Evolutionary conservation across 2,888 invertebrate species (phyloP).

Genomic region (Sepioteuthis lessoniana): DNA sequence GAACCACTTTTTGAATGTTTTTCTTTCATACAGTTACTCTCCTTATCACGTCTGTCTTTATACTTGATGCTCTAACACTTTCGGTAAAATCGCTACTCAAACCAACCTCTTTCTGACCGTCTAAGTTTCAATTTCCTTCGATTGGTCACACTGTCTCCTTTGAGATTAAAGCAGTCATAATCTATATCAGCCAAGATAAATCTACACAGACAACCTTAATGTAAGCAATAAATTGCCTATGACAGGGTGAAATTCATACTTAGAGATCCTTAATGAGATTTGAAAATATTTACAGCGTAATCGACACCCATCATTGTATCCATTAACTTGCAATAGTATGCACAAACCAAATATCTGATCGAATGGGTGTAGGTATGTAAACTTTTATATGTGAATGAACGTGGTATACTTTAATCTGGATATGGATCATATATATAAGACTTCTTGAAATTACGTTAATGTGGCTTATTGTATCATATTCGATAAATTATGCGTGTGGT

Average conservation of each 20-base stretch:
- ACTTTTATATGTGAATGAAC: not conserved
- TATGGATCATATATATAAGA: not conserved
- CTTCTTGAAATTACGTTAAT: no score
- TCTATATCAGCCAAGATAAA: not conserved
- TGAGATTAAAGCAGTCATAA: conserved; percentile 1
- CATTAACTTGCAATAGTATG: not conserved
- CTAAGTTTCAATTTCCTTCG: conserved; percentile 4
- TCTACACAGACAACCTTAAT: not conserved
- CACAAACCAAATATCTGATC: not conserved
- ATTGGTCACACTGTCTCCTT: not conserved
- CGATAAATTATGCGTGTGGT: no score
- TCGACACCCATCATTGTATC: not conserved
- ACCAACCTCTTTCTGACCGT: not conserved
- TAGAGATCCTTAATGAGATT: not conserved
- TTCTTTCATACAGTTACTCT: not conserved
- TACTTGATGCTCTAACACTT: not conserved
- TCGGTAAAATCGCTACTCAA: not conserved
- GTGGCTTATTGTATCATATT: no score
- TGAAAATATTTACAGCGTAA: conserved; percentile 33
- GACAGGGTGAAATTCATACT: conserved; percentile 33
- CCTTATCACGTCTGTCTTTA: not conserved
- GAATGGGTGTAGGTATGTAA: not conserved
- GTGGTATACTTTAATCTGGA: not conserved
- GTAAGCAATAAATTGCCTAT: conserved; percentile 12
- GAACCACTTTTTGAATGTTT: no score